Percentiles rank a stretch among this genome's conserved stretches.
Evolutionary conservation across 2,113 vertebrate species (phyloP).

Genomic region (Mystacornis crossleyi): DNA sequence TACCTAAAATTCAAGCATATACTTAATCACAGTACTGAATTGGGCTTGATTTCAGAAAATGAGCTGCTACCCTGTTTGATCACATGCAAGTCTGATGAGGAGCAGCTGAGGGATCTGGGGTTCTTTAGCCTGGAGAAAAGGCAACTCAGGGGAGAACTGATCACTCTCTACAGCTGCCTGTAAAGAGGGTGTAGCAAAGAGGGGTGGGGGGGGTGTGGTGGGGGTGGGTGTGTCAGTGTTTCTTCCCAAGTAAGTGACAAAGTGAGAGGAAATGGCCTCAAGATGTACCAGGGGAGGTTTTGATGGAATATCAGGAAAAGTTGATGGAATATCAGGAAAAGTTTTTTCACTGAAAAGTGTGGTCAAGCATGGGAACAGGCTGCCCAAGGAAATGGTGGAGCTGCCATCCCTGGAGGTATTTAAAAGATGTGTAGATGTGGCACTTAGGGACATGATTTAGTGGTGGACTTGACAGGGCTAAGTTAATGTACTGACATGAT

Average conservation of each 20-base stretch:
- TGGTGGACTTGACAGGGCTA: background rate
- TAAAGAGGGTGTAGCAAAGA: background rate
- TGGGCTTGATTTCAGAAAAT: background rate
- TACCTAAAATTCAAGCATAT: background rate
- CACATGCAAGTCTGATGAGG: background rate
- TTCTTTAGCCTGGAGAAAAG: background rate
- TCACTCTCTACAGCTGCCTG: fast-evolving
- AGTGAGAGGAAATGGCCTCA: background rate
- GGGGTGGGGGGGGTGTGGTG: fast-evolving
- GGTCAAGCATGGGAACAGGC: background rate
- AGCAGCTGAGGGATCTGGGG: background rate
- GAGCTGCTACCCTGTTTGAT: background rate
- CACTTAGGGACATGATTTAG: background rate
- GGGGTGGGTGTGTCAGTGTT: background rate
- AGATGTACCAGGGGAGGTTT: background rate
- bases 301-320: background rate
- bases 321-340: background rate
- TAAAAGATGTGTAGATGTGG: background rate
- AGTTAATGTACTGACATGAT: background rate
- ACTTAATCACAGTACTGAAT: background rate
- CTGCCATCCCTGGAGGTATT: background rate
- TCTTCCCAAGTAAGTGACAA: background rate
- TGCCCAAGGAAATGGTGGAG: background rate
- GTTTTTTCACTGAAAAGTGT: background rate
- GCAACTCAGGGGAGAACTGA: background rate